Evolutionary conservation across 2,113 vertebrate species (phyloP).

Genomic region (Laterallus jamaicensis): DNA sequence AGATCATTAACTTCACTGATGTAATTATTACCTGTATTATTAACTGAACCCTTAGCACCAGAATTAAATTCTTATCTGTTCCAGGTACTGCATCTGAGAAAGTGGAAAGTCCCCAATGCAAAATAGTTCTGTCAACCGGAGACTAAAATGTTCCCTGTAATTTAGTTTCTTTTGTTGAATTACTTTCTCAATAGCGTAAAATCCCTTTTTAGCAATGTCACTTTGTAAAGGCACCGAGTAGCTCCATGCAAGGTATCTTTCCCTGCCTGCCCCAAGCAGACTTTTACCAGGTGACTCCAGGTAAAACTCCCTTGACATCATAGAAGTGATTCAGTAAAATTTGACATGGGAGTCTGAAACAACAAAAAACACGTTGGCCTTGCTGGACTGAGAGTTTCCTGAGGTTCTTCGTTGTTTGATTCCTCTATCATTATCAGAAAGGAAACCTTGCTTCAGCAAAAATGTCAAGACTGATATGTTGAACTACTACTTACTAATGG

Average conservation of each 20-base stretch:
- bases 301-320: background rate
- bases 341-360: background rate
- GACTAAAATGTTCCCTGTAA: background rate
- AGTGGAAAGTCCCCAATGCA: background rate
- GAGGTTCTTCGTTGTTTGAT: background rate
- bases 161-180: background rate
- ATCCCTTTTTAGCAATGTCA: background rate
- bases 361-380: background rate
- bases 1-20: constrained; percentile 68
- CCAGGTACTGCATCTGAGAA: background rate
- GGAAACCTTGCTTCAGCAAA: background rate
- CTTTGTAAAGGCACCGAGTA: background rate
- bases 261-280: background rate
- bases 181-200: background rate
- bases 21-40: constrained; percentile 54
- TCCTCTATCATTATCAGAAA: background rate
- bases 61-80: constrained; percentile 53
- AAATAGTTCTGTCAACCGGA: background rate
- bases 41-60: constrained; percentile 36
- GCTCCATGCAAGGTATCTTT: background rate
- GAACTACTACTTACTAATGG: background rate
- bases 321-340: background rate
- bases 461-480: background rate
- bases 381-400: background rate
- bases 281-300: background rate